phyloP scores from a whole-genome alignment of 2,113 vertebrate genomes.

The Lampris megalopsis region DNA sequence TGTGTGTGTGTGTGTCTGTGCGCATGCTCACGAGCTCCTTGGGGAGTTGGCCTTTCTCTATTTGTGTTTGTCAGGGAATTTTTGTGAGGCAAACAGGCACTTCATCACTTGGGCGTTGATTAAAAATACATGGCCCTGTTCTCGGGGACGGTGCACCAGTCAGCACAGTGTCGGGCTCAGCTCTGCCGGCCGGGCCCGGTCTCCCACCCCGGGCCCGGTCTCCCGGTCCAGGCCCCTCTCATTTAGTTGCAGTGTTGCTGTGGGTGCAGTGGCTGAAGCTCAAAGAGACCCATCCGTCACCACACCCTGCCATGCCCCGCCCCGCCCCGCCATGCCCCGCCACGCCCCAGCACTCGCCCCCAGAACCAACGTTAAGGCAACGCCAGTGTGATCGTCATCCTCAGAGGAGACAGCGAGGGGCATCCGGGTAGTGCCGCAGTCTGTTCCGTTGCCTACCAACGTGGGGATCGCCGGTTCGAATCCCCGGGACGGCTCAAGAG shows the following conservation, averaged over 20 bases:
- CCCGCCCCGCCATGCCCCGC: conserved; percentile 11
- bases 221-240: conserved; percentile 53
- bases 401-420: conserved; percentile 41
- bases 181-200: conserved; percentile 40
- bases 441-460: too few relatives aligned
- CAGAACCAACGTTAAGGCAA: conserved; percentile 42
- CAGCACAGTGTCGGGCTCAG: conserved; percentile 69
- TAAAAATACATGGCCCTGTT: conserved; percentile 81
- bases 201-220: conserved; percentile 25
- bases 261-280: conserved; percentile 64
- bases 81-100: conserved; percentile 75
- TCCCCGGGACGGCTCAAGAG: too few relatives aligned
- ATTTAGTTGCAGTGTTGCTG: conserved; percentile 73
- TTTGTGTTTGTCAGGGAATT: conserved; percentile 78
- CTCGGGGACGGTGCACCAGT: conserved; percentile 74
- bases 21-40: conserved; percentile 23
- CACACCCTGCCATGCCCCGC: conserved; percentile 25
- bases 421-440: too few relatives aligned
- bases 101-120: conserved; percentile 82
- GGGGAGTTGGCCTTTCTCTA: conserved; percentile 71
- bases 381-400: conserved; percentile 44
- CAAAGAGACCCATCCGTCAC: conserved; percentile 64
- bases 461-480: too few relatives aligned
- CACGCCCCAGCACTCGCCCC: too few relatives aligned
- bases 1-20: background rate